phyloP scores from a whole-genome alignment of 2,113 vertebrate genomes.

The Tauraco erythrolophus region DNA sequence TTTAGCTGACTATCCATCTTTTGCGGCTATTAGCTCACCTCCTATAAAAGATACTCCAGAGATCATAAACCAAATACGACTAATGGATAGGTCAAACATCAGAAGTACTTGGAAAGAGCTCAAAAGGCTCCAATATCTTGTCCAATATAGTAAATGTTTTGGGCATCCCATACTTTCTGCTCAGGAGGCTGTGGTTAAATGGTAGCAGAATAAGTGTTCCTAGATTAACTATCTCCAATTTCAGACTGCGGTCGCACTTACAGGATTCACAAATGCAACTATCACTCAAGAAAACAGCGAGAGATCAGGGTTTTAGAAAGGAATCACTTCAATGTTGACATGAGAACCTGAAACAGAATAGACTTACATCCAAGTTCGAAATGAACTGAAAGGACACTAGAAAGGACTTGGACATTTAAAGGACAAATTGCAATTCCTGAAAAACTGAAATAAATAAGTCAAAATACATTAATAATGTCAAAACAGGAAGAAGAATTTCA shows the following conservation, averaged over 20 bases:
- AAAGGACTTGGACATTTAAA: background rate
- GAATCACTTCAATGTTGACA: background rate
- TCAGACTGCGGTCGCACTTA: background rate
- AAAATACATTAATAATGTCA: background rate
- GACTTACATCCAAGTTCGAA: background rate
- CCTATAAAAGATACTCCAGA: constrained; percentile 12
- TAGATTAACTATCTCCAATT: constrained; percentile 22
- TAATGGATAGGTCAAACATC: constrained; percentile 36
- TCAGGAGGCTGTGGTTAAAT: constrained; percentile 9
- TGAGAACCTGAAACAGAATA: background rate
- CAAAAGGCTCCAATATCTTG: background rate
- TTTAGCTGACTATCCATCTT: constrained; percentile 5
- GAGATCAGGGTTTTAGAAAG: background rate
- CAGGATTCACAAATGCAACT: background rate
- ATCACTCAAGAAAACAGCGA: background rate
- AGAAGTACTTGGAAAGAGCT: constrained; percentile 31
- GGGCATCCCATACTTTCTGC: background rate
- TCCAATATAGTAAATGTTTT: constrained; percentile 19
- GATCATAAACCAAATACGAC: constrained; percentile 10
- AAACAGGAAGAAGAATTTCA: background rate
- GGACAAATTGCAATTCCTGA: background rate
- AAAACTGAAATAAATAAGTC: constrained; percentile 15
- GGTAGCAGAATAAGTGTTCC: background rate
- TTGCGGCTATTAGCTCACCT: background rate
- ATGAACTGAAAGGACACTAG: background rate